These are phyloP conservation scores for Drosophila miranda DNA, from an alignment of 1,140 invertebrate genomes.

Conservation along the genomic window DNA sequence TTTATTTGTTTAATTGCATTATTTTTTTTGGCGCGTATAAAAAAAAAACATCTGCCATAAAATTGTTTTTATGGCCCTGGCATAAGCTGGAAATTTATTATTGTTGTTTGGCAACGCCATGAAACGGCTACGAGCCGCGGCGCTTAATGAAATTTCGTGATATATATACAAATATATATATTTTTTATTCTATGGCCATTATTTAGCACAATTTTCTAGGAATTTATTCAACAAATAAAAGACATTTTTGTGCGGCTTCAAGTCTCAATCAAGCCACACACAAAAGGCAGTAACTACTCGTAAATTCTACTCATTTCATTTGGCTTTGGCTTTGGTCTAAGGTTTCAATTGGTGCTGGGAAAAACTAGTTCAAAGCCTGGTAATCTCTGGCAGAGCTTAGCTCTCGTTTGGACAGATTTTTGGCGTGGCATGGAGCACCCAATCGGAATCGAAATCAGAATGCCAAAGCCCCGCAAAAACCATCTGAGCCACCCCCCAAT, in stretches of 20 bases:
- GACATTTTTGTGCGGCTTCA: too few species aligned
- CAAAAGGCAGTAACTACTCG: too few species aligned
- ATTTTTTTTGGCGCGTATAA: constrained; percentile 32
- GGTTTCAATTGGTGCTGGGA: not conserved
- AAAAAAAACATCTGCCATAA: constrained; percentile 52
- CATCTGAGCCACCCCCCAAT: constrained; percentile 5
- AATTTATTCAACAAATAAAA: not conserved
- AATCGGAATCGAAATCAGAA: constrained; percentile 24
- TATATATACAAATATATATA: constrained; percentile 15
- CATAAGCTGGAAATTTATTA: constrained; percentile 71
- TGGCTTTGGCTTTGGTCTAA: too few species aligned
- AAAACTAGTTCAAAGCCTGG: constrained; percentile 33
- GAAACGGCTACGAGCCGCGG: not conserved
- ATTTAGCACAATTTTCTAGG: not conserved
- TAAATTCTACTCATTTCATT: not conserved
- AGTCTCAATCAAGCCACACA: too few species aligned
- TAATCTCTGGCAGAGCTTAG: constrained; percentile 43
- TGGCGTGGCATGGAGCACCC: constrained; percentile 11
- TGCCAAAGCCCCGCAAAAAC: constrained; percentile 8
- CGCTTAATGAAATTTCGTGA: constrained; percentile 62
- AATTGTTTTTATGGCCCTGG: constrained; percentile 56
- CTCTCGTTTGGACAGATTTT: constrained; percentile 47
- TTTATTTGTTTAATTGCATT: constrained; percentile 78
- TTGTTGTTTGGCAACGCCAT: constrained; percentile 27
- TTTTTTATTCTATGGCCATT: constrained; percentile 13